Conservation (phyloP, 1,140 invertebrate genomes). For the Lepidostoma basale region DNA sequence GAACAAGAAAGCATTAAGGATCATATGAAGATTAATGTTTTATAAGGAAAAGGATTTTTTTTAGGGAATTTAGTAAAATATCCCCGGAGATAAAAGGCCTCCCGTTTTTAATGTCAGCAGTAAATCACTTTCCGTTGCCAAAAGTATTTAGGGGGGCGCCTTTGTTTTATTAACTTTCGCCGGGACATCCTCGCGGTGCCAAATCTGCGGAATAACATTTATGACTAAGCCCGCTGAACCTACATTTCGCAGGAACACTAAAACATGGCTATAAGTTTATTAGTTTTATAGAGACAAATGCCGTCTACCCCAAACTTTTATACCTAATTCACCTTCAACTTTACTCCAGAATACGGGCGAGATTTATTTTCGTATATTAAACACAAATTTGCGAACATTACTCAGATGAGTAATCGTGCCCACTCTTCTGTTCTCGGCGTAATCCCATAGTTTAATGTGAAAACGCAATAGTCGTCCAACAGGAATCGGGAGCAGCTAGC, state of each 20-base stretch:
- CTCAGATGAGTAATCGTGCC: too few species aligned
- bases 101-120: background rate
- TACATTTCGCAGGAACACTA: background rate
- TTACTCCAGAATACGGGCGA: background rate
- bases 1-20: too few species aligned
- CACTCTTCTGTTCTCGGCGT: too few species aligned
- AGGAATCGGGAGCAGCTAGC: too few species aligned
- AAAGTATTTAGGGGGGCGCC: too few species aligned
- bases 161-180: background rate
- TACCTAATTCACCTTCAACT: background rate
- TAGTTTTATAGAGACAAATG: slow-evolving; percentile 10
- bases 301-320: background rate
- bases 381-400: too few species aligned
- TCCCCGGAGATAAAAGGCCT: background rate
- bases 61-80: too few species aligned
- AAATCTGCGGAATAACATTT: background rate
- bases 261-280: background rate
- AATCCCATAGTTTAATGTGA: too few species aligned
- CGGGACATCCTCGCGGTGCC: background rate
- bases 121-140: background rate
- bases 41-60: too few species aligned
- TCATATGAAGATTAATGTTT: too few species aligned
- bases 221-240: background rate
- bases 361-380: too few species aligned
- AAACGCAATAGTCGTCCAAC: too few species aligned